Conservation (phyloP, 2,113 vertebrate genomes). For the Porphyrio hochstetteri region DNA sequence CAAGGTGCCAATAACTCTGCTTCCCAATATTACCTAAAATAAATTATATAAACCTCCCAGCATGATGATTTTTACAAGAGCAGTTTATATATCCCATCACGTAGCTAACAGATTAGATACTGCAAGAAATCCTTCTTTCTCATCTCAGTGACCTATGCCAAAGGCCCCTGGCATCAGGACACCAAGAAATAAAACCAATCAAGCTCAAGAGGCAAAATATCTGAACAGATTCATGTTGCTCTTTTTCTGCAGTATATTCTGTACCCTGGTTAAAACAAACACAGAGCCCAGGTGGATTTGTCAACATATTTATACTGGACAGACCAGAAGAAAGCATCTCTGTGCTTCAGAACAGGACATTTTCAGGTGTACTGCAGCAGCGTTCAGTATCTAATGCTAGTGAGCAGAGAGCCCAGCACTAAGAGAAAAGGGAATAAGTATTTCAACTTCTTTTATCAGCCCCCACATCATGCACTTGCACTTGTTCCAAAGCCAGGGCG, state of each 20-base stretch:
- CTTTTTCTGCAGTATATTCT: neutral
- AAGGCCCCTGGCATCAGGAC: neutral
- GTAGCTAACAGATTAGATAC: neutral
- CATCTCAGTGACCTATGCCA: neutral
- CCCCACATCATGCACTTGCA: neutral
- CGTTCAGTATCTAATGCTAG: neutral
- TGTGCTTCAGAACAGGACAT: neutral
- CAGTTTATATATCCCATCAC: neutral
- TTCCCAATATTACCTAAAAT: neutral
- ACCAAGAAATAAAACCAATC: neutral
- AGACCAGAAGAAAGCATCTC: neutral
- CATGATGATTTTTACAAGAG: neutral
- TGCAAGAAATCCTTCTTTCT: neutral
- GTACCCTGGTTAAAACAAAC: neutral
- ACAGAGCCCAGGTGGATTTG: neutral
- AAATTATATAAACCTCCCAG: neutral
- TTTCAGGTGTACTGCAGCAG: neutral
- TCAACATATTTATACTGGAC: neutral
- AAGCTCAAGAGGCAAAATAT: neutral
- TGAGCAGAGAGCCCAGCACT: neutral
- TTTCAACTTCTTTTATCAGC: neutral
- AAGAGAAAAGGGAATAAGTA: constrained; percentile 3
- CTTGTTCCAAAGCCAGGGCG: neutral
- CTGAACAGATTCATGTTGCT: neutral
- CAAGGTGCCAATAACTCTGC: neutral